These are phyloP conservation scores for Poeciliopsis gracilis DNA, from an alignment of 2,797 vertebrate genomes.

Conservation along the genomic window DNA sequence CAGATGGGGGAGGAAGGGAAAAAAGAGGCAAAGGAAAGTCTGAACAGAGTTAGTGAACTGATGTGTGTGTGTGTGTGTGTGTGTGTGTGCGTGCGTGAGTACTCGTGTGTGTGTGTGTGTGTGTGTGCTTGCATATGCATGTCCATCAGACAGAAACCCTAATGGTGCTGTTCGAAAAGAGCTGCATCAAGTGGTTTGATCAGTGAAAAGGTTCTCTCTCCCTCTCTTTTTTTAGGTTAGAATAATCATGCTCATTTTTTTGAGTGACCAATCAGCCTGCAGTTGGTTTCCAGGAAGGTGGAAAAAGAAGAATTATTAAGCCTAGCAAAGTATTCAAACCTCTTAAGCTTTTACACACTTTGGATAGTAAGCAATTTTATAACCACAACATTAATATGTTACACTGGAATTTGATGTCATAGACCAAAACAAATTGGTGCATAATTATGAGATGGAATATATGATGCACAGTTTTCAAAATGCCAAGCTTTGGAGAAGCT, in stretches of 20 bases:
- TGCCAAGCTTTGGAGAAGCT: not conserved
- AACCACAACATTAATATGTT: not conserved
- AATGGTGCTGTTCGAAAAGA: slow-evolving; percentile 31
- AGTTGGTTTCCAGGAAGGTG: slow-evolving; percentile 25
- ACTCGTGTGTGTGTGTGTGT: not conserved
- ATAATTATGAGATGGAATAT: slow-evolving; percentile 5
- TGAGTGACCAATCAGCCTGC: slow-evolving; percentile 51
- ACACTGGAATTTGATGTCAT: not conserved
- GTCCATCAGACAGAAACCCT: slow-evolving; percentile 24
- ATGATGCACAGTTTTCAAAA: not conserved
- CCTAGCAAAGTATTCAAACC: not conserved
- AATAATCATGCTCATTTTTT: slow-evolving; percentile 50
- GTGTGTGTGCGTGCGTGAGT: not conserved
- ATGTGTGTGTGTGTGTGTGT: not conserved
- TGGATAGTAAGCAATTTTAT: not conserved
- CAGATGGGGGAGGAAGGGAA: slow-evolving; percentile 48
- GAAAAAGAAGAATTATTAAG: slow-evolving; percentile 4
- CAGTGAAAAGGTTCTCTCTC: slow-evolving; percentile 57
- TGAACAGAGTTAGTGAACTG: slow-evolving; percentile 32
- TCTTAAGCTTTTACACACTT: not conserved
- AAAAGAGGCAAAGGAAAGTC: slow-evolving; percentile 40
- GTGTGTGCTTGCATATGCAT: slow-evolving; percentile 12
- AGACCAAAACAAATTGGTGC: not conserved
- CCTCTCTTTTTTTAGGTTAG: slow-evolving; percentile 41
- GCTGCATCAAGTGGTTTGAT: slow-evolving; percentile 57